These are phyloP conservation scores for Brachyhypopomus occidentalis DNA, from an alignment of 2,113 vertebrate species.

Conservation along the genomic window DNA sequence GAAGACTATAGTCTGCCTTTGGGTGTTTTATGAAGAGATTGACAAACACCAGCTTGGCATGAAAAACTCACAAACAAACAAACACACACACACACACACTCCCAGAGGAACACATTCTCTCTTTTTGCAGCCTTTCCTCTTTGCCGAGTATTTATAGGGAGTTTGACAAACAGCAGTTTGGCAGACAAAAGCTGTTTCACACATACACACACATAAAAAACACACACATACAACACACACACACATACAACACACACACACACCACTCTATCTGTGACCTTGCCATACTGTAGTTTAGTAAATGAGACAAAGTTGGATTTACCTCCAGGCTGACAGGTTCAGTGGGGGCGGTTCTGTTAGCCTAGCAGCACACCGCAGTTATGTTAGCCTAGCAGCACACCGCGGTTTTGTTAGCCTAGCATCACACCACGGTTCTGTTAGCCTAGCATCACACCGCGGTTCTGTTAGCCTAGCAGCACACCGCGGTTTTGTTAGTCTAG, in stretches of 20 bases:
- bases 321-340: slow-evolving; percentile 34
- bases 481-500: no score
- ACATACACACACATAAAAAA: not conserved
- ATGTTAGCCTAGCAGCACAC: no score
- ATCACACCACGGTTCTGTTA: no score
- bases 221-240: slow-evolving; percentile 1
- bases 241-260: slow-evolving; percentile 15
- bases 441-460: no score
- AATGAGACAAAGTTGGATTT: slow-evolving; percentile 40
- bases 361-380: no score
- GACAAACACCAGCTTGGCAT: slow-evolving; percentile 33
- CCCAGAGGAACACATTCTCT: not conserved
- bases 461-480: no score
- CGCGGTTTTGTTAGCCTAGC: no score
- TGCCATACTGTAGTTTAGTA: slow-evolving; percentile 43
- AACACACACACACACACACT: not conserved
- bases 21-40: slow-evolving; percentile 37
- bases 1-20: not conserved
- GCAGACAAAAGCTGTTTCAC: slow-evolving; percentile 8
- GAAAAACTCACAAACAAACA: slow-evolving; percentile 6
- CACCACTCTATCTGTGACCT: slow-evolving; percentile 34
- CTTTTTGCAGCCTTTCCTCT: not conserved
- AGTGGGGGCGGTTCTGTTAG: not conserved
- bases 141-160: slow-evolving; percentile 31
- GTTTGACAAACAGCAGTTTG: slow-evolving; percentile 40